These are phyloP conservation scores for Drosophila dives DNA, from an alignment of 2,888 invertebrate species.

Conservation along the genomic window DNA sequence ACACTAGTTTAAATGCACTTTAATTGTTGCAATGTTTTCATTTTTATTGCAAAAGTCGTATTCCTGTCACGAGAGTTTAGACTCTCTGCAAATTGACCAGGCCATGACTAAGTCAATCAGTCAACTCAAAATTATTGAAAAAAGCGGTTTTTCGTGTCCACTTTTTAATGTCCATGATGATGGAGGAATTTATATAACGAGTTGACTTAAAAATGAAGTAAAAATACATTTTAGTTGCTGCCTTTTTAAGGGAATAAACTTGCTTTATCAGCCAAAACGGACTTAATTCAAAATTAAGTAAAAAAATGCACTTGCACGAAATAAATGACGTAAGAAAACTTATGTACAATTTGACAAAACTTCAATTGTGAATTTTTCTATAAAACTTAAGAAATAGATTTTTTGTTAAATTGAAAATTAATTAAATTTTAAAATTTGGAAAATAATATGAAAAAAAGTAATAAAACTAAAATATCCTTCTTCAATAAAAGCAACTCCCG, in stretches of 20 bases:
- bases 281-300: background rate
- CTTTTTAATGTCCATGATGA: slow-evolving; percentile 28
- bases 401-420: background rate
- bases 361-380: background rate
- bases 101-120: slow-evolving; percentile 44
- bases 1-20: slow-evolving; percentile 31
- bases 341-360: background rate
- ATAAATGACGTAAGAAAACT: background rate
- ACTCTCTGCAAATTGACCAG: slow-evolving; percentile 16
- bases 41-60: slow-evolving; percentile 19
- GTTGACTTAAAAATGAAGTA: slow-evolving; percentile 27
- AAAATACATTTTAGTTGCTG: background rate
- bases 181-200: slow-evolving; percentile 47
- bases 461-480: background rate
- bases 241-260: slow-evolving; percentile 18
- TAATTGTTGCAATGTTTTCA: slow-evolving; percentile 37
- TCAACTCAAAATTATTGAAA: background rate
- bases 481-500: background rate
- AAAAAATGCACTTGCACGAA: background rate
- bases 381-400: background rate
- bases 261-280: background rate
- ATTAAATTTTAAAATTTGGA: background rate
- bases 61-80: slow-evolving; percentile 17
- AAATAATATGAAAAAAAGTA: background rate
- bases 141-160: slow-evolving; percentile 34